Base-by-base conservation (phyloP, 1,140 invertebrate genomes). In the Drosophila parabipectinata region DNA sequence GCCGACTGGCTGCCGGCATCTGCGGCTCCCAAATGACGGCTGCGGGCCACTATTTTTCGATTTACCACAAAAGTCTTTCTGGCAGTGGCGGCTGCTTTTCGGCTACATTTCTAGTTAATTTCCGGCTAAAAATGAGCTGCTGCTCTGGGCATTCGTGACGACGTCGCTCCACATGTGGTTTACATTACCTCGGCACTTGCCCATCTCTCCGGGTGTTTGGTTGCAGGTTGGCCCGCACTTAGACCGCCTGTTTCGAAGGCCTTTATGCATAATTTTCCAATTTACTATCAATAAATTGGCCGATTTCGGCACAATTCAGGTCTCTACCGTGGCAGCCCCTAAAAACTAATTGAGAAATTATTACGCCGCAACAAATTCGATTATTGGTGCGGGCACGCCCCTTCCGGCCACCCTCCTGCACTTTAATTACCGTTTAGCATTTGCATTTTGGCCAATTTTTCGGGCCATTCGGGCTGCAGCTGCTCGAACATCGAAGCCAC, bases 71-170 rank as follows among this genome's bases (percentile, higher is more conserved):
- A 52, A 81, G 82, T 82, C 82, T 66, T 64, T 79, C 63, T 64
- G 47, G 53, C 59, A 45, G 28, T 59, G 58, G 66, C 58, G 63
- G 74, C 79, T 80, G 52, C 56, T 81, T 60, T 79, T 72, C 69
- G 53, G 66, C 82, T 81, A 81, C 73, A 79, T 87, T 85, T 85
- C 83, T 85, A 82, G 82, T 85, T 85, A 74, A 85, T 85, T 85
- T 85, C 82, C 82, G 78, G 78, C 75, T 82, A 87, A 87, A 85
- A 85, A 85, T 85, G 82, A 85, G 82, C 82, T 85, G 74, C 68
- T 73, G 76, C 77, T 64, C 39, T 51, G 59, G 56, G 61, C 34
- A 56, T 72, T 57, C 73, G 52, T 44, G 32, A 53, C 62, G 50
- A 56, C 15, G 50, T 48, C 18, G 44, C 4, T 37, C 47, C 75